These are phyloP conservation scores for Pyralis farinalis DNA, from an alignment of 2,888 invertebrate species.

Conservation along the genomic window DNA sequence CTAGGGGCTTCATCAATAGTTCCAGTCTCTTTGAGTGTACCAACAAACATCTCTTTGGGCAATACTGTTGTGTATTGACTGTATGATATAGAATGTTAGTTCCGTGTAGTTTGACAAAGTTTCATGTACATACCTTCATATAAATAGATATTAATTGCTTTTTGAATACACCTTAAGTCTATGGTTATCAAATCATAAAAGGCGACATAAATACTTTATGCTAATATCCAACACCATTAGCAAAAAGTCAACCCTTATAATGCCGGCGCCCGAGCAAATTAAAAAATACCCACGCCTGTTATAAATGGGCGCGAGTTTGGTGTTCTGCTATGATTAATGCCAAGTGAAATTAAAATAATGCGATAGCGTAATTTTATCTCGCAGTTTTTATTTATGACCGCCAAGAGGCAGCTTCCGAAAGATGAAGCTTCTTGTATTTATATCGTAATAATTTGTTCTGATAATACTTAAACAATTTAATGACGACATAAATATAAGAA, in stretches of 20 bases:
- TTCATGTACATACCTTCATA: too few relatives aligned
- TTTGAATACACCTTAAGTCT: too few relatives aligned
- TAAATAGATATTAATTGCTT: too few relatives aligned
- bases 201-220: conserved; percentile 9
- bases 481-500: too few relatives aligned
- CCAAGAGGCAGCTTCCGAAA: conserved; percentile 24
- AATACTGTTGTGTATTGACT: too few relatives aligned
- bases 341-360: conserved; percentile 69
- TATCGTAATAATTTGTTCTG: background rate
- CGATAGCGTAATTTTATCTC: conserved; percentile 73
- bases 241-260: conserved; percentile 47
- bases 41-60: too few relatives aligned
- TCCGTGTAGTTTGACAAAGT: too few relatives aligned
- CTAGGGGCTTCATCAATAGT: too few relatives aligned
- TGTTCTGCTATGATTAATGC: conserved; percentile 63
- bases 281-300: conserved; percentile 46
- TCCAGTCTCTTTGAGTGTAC: too few relatives aligned
- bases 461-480: too few relatives aligned
- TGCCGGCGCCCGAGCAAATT: conserved; percentile 40
- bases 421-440: conserved; percentile 9
- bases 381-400: conserved; percentile 58
- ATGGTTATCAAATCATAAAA: too few relatives aligned
- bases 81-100: too few relatives aligned
- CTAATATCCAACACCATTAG: conserved; percentile 20
- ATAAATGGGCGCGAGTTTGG: conserved; percentile 35